Base-by-base conservation (phyloP, 2,797 vertebrate species). In the Amblyopsis hoosieri region DNA sequence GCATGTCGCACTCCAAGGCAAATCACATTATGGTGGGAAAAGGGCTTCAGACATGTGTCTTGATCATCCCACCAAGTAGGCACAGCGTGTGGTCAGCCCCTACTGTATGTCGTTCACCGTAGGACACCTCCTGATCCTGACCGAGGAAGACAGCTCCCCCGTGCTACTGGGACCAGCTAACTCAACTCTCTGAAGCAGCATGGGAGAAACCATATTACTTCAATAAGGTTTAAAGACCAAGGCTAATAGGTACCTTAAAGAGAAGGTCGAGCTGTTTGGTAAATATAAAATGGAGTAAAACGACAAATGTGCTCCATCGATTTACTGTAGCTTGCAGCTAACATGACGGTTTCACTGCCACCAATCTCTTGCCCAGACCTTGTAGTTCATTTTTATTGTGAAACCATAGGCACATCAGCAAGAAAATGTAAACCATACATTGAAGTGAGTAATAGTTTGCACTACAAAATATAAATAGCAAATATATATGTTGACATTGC, bases 21-120 rank as follows among this genome's bases (percentile, higher is more conserved):
- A 85, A 83, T 85, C 83, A 83, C 64, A 86, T 84, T 83, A 80
- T 69, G 74, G 75, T 85, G 69, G 66, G 52, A 70, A 64, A 60
- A 69, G 67, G 76, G 89, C 86, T 67, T 74, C 83, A 85, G 81
- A 69, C 73, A 77, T 72, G 64, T 72, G 70, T 81, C 23, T 29
- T 29, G 23, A 29, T 81, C 71, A 81, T 82, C 75, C 83, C 71
- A 68, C 78, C 54, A 62, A 81, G 82, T 72, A 59, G 54, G 53
- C 85, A 56, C 84, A 84, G 84, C 57, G 76, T 86, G 90, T 71
- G 81, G 79, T 60, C 82, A 57, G 67, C 48, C 42, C 76, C 81
- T 72, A 60, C 51, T 53, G 12, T 12, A 23, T 54, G 53, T 33
- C 23, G 29, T 54, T 33, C 23, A 54, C 55, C 45, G 3, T n/a